phyloP scores from a whole-genome alignment of 1,140 invertebrate genomes.

The Ostrea denselamellosa region DNA sequence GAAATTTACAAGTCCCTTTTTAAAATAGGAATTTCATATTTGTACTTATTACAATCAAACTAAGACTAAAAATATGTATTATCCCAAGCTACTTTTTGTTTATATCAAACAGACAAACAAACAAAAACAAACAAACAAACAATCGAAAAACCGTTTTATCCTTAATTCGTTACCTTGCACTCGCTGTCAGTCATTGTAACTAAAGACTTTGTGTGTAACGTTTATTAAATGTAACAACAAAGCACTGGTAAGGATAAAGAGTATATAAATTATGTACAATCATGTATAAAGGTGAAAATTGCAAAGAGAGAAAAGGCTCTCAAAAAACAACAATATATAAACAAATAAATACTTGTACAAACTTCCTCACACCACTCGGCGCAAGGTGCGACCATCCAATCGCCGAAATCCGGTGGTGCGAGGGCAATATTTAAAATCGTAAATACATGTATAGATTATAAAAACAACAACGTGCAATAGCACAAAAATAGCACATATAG shows the following conservation, averaged over 20 bases:
- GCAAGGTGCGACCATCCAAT: neutral
- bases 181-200: too few relatives aligned
- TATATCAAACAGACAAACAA: too few relatives aligned
- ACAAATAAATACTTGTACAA: neutral
- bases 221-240: conserved; percentile 19
- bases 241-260: conserved; percentile 5
- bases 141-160: too few relatives aligned
- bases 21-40: too few relatives aligned
- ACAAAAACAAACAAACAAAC: too few relatives aligned
- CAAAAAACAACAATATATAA: neutral
- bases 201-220: neutral
- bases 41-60: too few relatives aligned
- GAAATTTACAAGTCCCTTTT: too few relatives aligned
- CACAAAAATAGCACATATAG: neutral
- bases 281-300: neutral
- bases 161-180: too few relatives aligned
- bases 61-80: too few relatives aligned
- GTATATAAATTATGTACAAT: conserved; percentile 31
- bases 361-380: neutral
- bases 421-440: conserved; percentile 5
- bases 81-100: too few relatives aligned
- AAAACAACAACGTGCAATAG: conserved; percentile 1
- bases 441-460: conserved; percentile 3
- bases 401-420: neutral
- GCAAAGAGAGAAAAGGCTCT: neutral